Percentiles rank a stretch among this genome's conserved stretches.
phyloP scores from a whole-genome alignment of 2,113 vertebrate genomes.

The Perognathus longimembris region DNA sequence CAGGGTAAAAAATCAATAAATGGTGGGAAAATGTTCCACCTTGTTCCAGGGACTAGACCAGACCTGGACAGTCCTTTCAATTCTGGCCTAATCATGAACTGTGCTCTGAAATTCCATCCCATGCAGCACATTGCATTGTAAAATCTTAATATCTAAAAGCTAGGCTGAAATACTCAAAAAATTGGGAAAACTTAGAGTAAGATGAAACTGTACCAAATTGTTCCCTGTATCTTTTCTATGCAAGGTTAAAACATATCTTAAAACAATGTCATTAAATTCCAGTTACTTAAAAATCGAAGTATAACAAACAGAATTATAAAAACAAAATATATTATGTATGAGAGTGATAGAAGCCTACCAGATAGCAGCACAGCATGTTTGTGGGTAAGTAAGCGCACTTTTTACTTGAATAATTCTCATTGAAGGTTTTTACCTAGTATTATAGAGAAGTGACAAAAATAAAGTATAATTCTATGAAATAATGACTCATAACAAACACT shows the following conservation, averaged over 20 bases:
- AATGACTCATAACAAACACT: neutral
- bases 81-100: neutral
- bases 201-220: neutral
- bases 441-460: neutral
- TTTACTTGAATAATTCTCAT: neutral
- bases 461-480: neutral
- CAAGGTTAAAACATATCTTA: neutral
- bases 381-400: neutral
- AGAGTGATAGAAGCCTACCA: neutral
- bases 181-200: neutral
- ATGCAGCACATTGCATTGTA: neutral
- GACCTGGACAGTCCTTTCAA: neutral
- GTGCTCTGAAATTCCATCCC: neutral
- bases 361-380: neutral
- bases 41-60: neutral
- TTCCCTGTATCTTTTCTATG: accelerated
- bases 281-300: neutral
- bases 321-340: neutral
- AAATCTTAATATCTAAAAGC: neutral
- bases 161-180: neutral
- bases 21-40: accelerated
- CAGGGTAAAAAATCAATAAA: neutral
- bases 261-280: neutral
- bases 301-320: neutral
- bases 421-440: neutral